phyloP scores from a whole-genome alignment of 2,797 vertebrate genomes.

The Epinephelus awoara region DNA sequence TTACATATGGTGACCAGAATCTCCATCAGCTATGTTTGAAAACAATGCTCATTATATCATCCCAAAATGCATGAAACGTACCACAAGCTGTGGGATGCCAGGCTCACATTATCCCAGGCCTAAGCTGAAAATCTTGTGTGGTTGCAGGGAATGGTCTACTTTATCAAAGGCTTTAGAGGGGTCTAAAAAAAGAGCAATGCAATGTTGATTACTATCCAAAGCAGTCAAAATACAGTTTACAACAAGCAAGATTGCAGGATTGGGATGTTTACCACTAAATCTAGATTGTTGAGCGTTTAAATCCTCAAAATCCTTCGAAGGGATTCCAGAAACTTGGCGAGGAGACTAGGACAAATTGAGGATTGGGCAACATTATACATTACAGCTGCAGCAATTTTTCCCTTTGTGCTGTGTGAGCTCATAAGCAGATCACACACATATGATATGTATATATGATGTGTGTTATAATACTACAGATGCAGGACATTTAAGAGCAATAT shows the following conservation, averaged over 20 bases:
- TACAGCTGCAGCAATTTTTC: conserved; percentile 29
- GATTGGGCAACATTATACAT: conserved; percentile 48
- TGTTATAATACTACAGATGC: conserved; percentile 4
- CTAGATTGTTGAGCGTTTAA: conserved; percentile 51
- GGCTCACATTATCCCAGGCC: neutral
- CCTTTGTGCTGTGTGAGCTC: conserved; percentile 37
- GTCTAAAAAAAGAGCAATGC: conserved; percentile 34
- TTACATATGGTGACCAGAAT: neutral
- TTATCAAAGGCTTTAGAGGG: conserved; percentile 8
- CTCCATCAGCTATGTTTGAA: neutral
- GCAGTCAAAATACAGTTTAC: conserved; percentile 38
- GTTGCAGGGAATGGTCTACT: neutral
- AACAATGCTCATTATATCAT: neutral
- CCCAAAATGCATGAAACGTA: neutral
- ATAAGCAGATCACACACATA: conserved; percentile 36
- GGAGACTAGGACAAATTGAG: conserved; percentile 42
- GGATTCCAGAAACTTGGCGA: conserved; percentile 40
- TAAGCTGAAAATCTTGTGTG: neutral
- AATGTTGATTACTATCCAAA: conserved; percentile 25
- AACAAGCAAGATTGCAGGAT: conserved; percentile 43
- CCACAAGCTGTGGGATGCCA: neutral
- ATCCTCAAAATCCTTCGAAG: conserved; percentile 49
- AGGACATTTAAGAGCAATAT: conserved; percentile 4
- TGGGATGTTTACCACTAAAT: conserved; percentile 52
- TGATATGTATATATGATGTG: conserved; percentile 19